Conservation (phyloP, 2,888 invertebrate species). For the Carcina quercana region DNA sequence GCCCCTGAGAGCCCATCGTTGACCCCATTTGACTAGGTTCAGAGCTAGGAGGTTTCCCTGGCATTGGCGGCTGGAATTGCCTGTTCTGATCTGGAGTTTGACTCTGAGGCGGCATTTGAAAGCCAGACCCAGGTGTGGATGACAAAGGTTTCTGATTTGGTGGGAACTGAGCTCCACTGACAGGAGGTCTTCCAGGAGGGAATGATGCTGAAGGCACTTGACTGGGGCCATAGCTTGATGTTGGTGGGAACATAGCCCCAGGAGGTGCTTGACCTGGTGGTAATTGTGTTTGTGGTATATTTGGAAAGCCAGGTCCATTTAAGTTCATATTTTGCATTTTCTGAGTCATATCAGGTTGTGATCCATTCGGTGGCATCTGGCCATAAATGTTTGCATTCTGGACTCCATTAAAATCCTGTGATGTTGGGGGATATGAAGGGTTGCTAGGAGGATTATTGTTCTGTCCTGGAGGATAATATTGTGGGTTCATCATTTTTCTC, state of each 20-base stretch:
- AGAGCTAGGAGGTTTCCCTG: neutral
- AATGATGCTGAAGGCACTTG: constrained; percentile 36
- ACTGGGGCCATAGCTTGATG: constrained; percentile 30
- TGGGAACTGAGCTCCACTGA: constrained; percentile 18
- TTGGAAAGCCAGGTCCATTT: constrained; percentile 45
- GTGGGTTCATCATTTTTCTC: constrained; percentile 63
- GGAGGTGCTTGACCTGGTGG: constrained; percentile 39
- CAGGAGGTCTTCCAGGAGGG: constrained; percentile 24
- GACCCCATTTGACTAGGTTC: constrained; percentile 11
- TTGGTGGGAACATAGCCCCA: constrained; percentile 34
- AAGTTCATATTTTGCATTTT: constrained; percentile 65
- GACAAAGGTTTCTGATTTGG: constrained; percentile 33
- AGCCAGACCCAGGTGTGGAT: constrained; percentile 23
- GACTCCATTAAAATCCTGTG: constrained; percentile 57
- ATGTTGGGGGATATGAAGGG: constrained; percentile 47
- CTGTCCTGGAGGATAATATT: constrained; percentile 61
- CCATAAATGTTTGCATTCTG: constrained; percentile 54
- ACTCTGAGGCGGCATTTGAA: constrained; percentile 22
- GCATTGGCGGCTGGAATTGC: constrained; percentile 27
- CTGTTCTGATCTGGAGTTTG: constrained; percentile 26
- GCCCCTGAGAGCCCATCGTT: constrained; percentile 29
- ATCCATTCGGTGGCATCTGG: constrained; percentile 45
- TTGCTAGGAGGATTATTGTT: constrained; percentile 62
- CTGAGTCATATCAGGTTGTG: constrained; percentile 50
- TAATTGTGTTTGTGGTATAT: constrained; percentile 49